A percentile compares a stretch with the other conserved stretches of the same genome.
Evolutionary conservation across 2,113 vertebrate genomes (phyloP).

Genomic region (Myiopsitta monachus): DNA sequence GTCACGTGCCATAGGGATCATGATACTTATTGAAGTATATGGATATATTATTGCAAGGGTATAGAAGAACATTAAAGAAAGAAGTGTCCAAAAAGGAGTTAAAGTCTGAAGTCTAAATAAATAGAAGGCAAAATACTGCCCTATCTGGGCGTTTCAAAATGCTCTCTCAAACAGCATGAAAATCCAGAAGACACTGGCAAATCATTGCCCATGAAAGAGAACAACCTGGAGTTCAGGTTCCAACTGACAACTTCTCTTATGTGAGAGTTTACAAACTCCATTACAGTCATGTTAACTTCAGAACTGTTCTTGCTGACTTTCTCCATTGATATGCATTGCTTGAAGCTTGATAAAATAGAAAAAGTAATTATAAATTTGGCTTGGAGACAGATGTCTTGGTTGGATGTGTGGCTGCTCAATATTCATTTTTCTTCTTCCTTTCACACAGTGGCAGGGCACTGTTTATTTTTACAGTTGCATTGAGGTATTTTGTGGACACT

Average conservation of each 20-base stretch:
- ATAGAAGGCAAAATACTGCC: not conserved
- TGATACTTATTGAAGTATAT: not conserved
- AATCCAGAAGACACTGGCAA: not conserved
- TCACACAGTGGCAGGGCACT: not conserved
- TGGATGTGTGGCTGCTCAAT: not conserved
- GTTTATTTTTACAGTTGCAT: slow-evolving; percentile 9
- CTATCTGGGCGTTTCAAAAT: not conserved
- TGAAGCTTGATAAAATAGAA: slow-evolving; percentile 30
- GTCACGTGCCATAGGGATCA: not conserved
- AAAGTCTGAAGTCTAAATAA: not conserved
- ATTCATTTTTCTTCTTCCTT: slow-evolving; percentile 26
- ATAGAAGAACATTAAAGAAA: not conserved
- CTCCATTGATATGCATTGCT: slow-evolving; percentile 2
- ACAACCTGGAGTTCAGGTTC: not conserved
- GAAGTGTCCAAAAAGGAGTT: not conserved
- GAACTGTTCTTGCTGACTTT: slow-evolving; percentile 5
- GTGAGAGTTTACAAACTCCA: not conserved
- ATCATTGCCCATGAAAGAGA: not conserved
- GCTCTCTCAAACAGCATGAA: not conserved
- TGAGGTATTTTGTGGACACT: not conserved
- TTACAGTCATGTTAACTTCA: not conserved
- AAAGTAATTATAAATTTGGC: slow-evolving; percentile 55
- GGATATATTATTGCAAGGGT: not conserved
- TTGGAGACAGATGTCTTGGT: not conserved
- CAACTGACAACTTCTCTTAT: slow-evolving; percentile 4